phyloP scores from a whole-genome alignment of 2,797 vertebrate species.

The Malacoctenus gilli region DNA sequence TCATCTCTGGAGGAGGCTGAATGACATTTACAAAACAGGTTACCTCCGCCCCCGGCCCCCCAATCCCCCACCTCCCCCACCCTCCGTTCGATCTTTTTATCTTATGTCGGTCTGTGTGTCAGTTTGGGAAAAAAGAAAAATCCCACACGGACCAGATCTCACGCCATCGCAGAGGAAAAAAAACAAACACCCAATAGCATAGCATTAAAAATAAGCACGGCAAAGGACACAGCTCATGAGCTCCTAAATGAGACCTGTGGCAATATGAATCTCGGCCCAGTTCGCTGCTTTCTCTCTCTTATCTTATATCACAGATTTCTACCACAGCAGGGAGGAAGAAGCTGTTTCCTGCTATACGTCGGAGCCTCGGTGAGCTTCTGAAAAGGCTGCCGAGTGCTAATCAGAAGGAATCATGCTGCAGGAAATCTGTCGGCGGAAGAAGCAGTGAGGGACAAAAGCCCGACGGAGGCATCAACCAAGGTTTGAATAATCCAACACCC shows the following conservation, averaged over 20 bases:
- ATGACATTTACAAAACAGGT: slow-evolving; percentile 34
- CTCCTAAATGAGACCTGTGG: slow-evolving; percentile 44
- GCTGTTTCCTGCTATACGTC: slow-evolving; percentile 36
- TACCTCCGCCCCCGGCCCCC: too few relatives aligned
- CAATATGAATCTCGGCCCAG: slow-evolving; percentile 40
- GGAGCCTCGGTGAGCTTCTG: slow-evolving; percentile 48
- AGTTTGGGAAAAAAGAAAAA: slow-evolving; percentile 45
- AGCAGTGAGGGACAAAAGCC: slow-evolving; percentile 14
- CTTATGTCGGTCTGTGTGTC: slow-evolving; percentile 3
- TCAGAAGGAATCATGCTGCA: slow-evolving; percentile 66
- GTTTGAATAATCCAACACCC: slow-evolving; percentile 51
- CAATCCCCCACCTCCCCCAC: too few relatives aligned
- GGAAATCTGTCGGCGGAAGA: slow-evolving; percentile 53
- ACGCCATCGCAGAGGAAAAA: slow-evolving; percentile 23
- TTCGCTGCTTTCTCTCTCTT: slow-evolving; percentile 2
- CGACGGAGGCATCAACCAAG: slow-evolving; percentile 16
- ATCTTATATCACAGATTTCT: slow-evolving; percentile 11
- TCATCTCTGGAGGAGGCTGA: slow-evolving; percentile 43
- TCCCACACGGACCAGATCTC: slow-evolving; percentile 20
- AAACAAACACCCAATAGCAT: slow-evolving; percentile 48
- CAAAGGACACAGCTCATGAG: slow-evolving; percentile 61
- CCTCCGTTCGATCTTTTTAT: slow-evolving; percentile 16
- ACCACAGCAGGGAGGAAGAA: slow-evolving; percentile 14
- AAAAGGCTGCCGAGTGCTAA: slow-evolving; percentile 64
- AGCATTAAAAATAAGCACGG: slow-evolving; percentile 64